Evolutionary conservation across 2,888 invertebrate species (phyloP).

Genomic region (Erpobdella octoculata): DNA sequence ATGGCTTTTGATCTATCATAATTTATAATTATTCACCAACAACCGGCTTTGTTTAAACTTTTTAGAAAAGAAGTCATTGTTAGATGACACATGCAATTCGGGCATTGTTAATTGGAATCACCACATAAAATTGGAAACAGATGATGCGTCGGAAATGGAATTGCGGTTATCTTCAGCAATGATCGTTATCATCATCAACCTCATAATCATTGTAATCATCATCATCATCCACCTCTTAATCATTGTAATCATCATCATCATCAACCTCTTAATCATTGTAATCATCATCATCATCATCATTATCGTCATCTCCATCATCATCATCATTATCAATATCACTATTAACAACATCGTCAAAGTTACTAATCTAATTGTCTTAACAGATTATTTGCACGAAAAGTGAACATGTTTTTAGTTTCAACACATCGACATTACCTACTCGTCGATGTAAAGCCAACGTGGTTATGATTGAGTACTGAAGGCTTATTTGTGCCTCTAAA

Average conservation of each 20-base stretch:
- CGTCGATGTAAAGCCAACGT: no score
- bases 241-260: background rate
- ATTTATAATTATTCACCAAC: no score
- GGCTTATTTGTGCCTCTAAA: no score
- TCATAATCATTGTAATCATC: background rate
- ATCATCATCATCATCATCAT: slow-evolving; percentile 2
- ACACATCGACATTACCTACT: no score
- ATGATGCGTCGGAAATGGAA: no score
- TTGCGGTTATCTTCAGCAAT: background rate
- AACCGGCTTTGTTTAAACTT: no score
- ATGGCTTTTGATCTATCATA: no score
- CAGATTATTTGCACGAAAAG: no score
- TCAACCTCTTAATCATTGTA: background rate
- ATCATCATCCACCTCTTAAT: background rate
- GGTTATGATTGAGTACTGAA: no score
- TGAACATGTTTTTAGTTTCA: no score
- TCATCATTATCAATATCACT: slow-evolving; percentile 4
- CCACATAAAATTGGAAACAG: slow-evolving; percentile 1
- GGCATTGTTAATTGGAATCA: background rate
- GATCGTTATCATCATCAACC: background rate
- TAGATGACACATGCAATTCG: no score
- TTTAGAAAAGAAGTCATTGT: no score
- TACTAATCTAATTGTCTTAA: background rate
- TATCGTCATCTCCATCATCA: slow-evolving; percentile 5
- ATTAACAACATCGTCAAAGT: slow-evolving; percentile 4